Conservation (phyloP, 2,797 vertebrate genomes). For the Ptychadena robeensis region DNA sequence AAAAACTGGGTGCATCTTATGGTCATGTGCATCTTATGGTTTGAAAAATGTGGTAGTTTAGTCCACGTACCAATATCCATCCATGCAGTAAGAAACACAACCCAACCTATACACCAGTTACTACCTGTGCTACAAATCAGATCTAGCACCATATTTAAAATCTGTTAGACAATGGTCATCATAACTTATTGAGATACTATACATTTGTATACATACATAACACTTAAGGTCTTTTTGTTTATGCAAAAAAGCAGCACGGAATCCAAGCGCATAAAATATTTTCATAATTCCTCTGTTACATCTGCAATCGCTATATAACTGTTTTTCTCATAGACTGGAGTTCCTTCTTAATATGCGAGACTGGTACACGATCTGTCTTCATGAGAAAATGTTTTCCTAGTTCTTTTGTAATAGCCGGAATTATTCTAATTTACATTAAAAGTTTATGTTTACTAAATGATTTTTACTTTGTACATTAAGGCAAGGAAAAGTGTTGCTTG, state of each 20-base stretch:
- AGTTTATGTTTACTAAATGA: constrained; percentile 58
- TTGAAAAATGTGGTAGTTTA: no score
- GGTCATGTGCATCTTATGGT: no score
- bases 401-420: constrained; percentile 60
- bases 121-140: no score
- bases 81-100: no score
- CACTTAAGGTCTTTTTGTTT: constrained; percentile 11
- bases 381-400: constrained; percentile 12
- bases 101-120: no score
- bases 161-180: no score
- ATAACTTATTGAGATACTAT: no score
- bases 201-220: neutral
- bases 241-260: neutral
- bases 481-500: constrained; percentile 58
- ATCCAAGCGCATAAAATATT: neutral
- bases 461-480: constrained; percentile 62
- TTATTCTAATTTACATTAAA: constrained; percentile 59
- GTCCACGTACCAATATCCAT: no score
- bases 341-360: neutral
- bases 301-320: neutral
- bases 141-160: no score
- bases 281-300: neutral
- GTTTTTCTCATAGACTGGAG: neutral
- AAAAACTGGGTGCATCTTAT: no score
- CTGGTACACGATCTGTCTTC: constrained; percentile 28